Percentiles rank a stretch among this genome's conserved stretches.
These are phyloP conservation scores for Syndactyla subalaris DNA, from an alignment of 2,797 vertebrate species.

Conservation along the genomic window DNA sequence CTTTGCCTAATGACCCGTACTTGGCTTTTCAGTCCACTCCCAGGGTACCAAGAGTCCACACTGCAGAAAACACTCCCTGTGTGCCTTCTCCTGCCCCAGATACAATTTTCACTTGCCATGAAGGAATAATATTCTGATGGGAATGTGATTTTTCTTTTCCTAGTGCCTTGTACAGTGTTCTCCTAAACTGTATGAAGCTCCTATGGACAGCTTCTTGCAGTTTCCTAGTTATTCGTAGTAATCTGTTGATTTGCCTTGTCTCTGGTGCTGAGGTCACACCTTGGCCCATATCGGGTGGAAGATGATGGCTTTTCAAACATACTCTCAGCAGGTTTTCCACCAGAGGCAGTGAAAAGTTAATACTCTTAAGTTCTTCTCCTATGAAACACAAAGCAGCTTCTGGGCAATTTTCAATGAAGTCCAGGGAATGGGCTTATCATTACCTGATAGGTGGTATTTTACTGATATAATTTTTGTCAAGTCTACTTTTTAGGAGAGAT, in stretches of 20 bases:
- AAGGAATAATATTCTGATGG: neutral
- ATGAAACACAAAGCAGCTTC: neutral
- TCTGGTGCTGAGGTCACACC: neutral
- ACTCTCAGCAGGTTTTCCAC: neutral
- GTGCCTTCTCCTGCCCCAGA: neutral
- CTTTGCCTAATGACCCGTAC: neutral
- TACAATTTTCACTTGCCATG: neutral
- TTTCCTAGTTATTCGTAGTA: neutral
- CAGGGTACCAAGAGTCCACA: accelerated
- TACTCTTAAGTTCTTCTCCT: neutral
- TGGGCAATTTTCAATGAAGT: neutral
- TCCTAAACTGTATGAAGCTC: neutral
- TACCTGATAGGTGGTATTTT: neutral
- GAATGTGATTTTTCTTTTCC: neutral
- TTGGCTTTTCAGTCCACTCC: neutral
- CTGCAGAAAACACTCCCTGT: neutral
- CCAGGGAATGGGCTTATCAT: neutral
- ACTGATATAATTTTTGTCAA: neutral
- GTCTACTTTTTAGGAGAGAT: neutral
- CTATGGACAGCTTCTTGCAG: neutral
- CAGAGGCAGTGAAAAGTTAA: neutral
- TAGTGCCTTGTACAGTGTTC: accelerated
- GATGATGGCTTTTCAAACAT: neutral
- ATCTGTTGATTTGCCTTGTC: neutral
- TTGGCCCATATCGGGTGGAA: neutral